Base-by-base conservation (phyloP, 2,888 invertebrate genomes). In the Cataglyphis albicans region DNA sequence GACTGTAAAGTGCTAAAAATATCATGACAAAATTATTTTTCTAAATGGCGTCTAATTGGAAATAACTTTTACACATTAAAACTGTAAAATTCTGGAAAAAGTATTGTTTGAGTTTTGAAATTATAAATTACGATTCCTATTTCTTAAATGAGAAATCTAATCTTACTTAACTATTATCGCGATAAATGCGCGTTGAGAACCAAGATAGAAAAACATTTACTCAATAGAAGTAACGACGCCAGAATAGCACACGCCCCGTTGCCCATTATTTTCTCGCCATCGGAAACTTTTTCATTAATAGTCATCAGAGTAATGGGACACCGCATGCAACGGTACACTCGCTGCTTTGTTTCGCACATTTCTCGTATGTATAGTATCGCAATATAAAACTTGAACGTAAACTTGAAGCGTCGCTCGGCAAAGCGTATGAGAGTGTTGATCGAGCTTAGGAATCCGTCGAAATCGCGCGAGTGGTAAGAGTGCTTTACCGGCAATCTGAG, bases 381-480 rank as follows among this genome's bases (percentile, higher is more conserved):
- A 48, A 48, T 52, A 59, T 52, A 59, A n/a, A 21, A 48, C 72
- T 44, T 44, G 41, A 44, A 59, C 61, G 72, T 72, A 80, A 80
- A 80, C 72, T 80, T 59, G 44, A 21, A 59, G 41, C 44, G 44
- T 3, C 55, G 70, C 70, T 41, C 70, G 57, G 21, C 32, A 29
- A n/a, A 73, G 64, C 63, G 52, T 52, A 80, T 65, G 63, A 85
- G 84, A 85, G 84, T 89, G 89, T 89, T 89, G 82, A 85, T 89
- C 82, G 70, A 88, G 72, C 81, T 59, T 81, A 44, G 83, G 75
- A 85, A 83, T 86, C 86, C 68, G 83, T 68, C 82, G 75, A 80
- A 76, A 84, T 86, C 72, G 83, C 70, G 81, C 76, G 44, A 48
- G 81, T 48, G 75, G 83, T 57, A 83, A 88, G 75, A 74, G 82